Percentiles rank a stretch among this genome's conserved stretches.
Evolutionary conservation across 2,888 invertebrate species (phyloP).

Genomic region (Orchestes rusci): DNA sequence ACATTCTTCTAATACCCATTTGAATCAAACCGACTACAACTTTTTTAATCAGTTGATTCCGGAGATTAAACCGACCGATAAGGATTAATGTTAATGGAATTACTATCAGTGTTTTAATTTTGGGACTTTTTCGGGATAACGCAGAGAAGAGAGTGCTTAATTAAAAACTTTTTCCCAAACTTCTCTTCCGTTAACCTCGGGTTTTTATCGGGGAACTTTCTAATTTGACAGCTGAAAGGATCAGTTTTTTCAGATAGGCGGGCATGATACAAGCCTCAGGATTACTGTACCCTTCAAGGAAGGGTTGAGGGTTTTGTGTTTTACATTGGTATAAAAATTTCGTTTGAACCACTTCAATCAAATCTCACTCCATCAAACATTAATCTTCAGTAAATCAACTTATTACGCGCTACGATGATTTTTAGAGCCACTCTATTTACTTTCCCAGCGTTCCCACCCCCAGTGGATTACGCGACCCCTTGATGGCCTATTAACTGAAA

Average conservation of each 20-base stretch:
- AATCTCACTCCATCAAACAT: too few relatives aligned
- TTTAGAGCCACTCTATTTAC: constrained; percentile 39
- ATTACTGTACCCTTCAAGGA: constrained; percentile 14
- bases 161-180: constrained; percentile 28
- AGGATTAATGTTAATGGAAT: constrained; percentile 43
- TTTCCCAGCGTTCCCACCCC: constrained; percentile 30
- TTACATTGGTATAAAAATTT: neutral
- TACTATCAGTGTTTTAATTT: constrained; percentile 42
- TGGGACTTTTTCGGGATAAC: constrained; percentile 27
- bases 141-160: constrained; percentile 21
- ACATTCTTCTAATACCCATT: too few relatives aligned
- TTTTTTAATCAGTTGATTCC: constrained; percentile 45
- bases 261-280: constrained; percentile 20
- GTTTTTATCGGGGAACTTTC: constrained; percentile 20
- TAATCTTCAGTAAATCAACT: constrained; percentile 42
- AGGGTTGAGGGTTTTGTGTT: constrained; percentile 15
- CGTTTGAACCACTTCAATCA: neutral
- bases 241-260: constrained; percentile 16
- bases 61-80: constrained; percentile 42
- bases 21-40: constrained; percentile 35
- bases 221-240: constrained; percentile 22
- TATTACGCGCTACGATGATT: constrained; percentile 43
- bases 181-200: constrained; percentile 9
- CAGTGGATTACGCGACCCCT: constrained; percentile 24
- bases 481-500: constrained; percentile 10